phyloP scores from a whole-genome alignment of 2,797 vertebrate species.

The Smutsia temminckii region DNA sequence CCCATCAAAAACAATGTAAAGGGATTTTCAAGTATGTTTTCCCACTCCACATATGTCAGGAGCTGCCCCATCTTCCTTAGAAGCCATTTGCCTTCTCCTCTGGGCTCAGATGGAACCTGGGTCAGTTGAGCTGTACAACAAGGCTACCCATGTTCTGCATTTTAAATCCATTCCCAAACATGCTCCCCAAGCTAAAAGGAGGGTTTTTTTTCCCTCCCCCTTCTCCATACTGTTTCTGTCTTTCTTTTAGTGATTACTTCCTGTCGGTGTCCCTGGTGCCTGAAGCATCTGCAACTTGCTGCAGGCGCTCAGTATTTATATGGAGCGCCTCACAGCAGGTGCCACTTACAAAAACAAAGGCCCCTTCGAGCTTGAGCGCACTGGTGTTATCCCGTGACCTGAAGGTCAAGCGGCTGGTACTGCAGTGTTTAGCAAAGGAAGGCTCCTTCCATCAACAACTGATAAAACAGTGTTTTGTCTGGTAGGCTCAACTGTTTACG shows the following conservation, averaged over 20 bases:
- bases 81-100: neutral
- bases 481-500: constrained; percentile 5
- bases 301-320: constrained; percentile 76
- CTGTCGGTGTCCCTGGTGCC: constrained; percentile 78
- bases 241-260: constrained; percentile 80
- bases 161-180: neutral
- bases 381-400: constrained; percentile 81
- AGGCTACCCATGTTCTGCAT: neutral
- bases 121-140: neutral
- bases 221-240: constrained; percentile 58
- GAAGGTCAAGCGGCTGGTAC: constrained; percentile 75
- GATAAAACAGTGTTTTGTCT: constrained; percentile 28
- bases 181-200: neutral
- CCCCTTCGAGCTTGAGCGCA: constrained; percentile 47
- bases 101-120: neutral
- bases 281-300: constrained; percentile 82
- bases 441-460: constrained; percentile 45
- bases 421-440: constrained; percentile 64
- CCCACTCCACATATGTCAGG: neutral
- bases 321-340: constrained; percentile 81
- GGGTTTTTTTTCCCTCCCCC: neutral
- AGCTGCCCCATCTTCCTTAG: neutral
- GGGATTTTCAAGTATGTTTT: neutral
- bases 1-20: neutral
- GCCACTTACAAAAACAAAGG: constrained; percentile 69